phyloP scores from a whole-genome alignment of 2,888 invertebrate species.

The Latrodectus elegans region DNA sequence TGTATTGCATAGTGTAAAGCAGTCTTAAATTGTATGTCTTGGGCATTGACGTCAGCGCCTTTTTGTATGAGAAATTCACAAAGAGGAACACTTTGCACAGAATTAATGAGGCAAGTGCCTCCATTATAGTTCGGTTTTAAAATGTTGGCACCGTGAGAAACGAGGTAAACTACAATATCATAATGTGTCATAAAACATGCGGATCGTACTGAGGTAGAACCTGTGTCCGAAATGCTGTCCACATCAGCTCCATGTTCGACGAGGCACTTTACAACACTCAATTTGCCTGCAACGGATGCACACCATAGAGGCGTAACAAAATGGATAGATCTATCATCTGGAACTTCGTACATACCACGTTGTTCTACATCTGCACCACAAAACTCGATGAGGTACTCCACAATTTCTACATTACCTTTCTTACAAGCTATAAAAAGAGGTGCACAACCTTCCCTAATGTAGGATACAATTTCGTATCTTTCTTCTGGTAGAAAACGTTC shows the following conservation, averaged over 20 bases:
- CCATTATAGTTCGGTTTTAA: conserved; percentile 90
- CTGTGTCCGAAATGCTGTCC: conserved; percentile 90
- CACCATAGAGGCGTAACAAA: conserved; percentile 93
- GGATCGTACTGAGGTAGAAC: conserved; percentile 88
- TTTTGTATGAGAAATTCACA: conserved; percentile 86
- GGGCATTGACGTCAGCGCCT: conserved; percentile 89
- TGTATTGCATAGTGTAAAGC: conserved; percentile 93
- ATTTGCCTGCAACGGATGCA: conserved; percentile 89
- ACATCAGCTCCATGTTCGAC: conserved; percentile 87
- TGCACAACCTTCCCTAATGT: conserved; percentile 83
- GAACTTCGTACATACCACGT: conserved; percentile 86
- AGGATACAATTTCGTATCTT: conserved; percentile 80
- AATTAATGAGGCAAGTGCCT: conserved; percentile 94
- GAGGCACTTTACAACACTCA: conserved; percentile 85
- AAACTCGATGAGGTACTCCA: conserved; percentile 87
- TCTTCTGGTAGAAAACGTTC: conserved; percentile 80
- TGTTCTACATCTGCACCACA: conserved; percentile 91
- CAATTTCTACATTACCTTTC: conserved; percentile 87
- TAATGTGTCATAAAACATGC: conserved; percentile 94
- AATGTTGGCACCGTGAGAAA: conserved; percentile 74
- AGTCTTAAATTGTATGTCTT: conserved; percentile 91
- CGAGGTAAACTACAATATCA: conserved; percentile 80
- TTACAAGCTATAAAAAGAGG: conserved; percentile 87
- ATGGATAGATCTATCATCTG: conserved; percentile 87
- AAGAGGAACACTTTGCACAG: conserved; percentile 88